Percentiles rank a stretch among this genome's conserved stretches.
These are phyloP conservation scores for Aurelia sp. DNA, from an alignment of 30 jellyfish, hydroid and myxozoan genomes.

Conservation along the genomic window DNA sequence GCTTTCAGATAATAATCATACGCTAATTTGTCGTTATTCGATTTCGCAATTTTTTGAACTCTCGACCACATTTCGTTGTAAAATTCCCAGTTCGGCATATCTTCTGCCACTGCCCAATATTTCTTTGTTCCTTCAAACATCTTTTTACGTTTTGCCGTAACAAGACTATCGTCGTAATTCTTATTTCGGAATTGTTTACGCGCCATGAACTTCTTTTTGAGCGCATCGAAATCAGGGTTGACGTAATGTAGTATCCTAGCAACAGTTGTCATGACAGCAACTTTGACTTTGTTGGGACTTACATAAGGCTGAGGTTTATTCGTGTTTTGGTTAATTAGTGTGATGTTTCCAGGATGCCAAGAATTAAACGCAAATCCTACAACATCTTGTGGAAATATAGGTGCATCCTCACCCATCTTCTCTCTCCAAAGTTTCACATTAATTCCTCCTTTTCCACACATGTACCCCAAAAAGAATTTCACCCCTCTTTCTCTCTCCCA, in stretches of 20 bases:
- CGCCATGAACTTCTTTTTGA: conserved; percentile 48
- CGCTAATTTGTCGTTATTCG: conserved; percentile 18
- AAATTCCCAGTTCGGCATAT: conserved; percentile 55
- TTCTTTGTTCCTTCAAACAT: conserved; percentile 1
- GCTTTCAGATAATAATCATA: conserved; percentile 27
- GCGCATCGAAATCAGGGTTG: conserved; percentile 62
- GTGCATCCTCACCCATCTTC: conserved; percentile 42
- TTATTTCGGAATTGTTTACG: conserved; percentile 32
- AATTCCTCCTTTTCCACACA: conserved; percentile 77
- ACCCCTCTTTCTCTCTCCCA: conserved; percentile 42
- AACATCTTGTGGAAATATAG: conserved; percentile 63
- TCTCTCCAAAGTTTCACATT: conserved; percentile 55
- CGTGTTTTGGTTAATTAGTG: conserved; percentile 33
- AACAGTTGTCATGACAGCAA: conserved; percentile 22
- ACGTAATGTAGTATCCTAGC: conserved; percentile 70
- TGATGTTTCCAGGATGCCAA: conserved; percentile 66
- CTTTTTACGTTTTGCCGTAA: conserved; percentile 8
- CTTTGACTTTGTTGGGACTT: conserved; percentile 47
- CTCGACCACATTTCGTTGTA: conserved; percentile 63
- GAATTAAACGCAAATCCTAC: conserved; percentile 59
- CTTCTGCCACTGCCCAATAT: conserved; percentile 44
- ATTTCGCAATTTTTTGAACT: conserved; percentile 4
- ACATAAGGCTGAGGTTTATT: conserved; percentile 27
- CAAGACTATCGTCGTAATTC: conserved; percentile 34
- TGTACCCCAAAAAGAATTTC: conserved; percentile 54